Evolutionary conservation across 2,888 invertebrate genomes (phyloP), one percentile per base, ranked within the genome.

Genomic region (Caenorhabditis sp.): DNA sequence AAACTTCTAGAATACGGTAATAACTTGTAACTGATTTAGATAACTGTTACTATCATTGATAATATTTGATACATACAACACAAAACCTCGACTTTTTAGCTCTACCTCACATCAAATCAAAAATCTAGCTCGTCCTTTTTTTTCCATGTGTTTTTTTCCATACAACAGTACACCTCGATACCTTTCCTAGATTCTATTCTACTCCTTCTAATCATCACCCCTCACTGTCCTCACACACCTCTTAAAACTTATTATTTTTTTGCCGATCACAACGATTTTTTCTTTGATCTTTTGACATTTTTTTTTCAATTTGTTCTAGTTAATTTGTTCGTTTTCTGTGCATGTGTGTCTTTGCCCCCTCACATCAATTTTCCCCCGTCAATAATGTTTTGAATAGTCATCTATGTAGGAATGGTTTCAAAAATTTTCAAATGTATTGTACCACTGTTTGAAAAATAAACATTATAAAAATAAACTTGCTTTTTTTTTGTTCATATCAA

Each of bases 161-260:
- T 60, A 37, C 54, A 54, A 63, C 58, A 62, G 57, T 57, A 60
- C 58, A 31, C 49, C 62, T 54, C 27, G 21, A 27, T 60, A 43
- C 51, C 58, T 62, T 54, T 59, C 51, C 53, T 26, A 65, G 23
- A 62, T 58, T 36, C 31, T 65, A 57, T 57, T 58, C 62, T 31
- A 31, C 50, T 57, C 57, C 50, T 51, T 51, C 31, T 53, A 10
- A 14, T 43, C 8, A 17, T 43, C n/a, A 63, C 64, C 62, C 67
- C 64, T 62, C 37, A 23, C 51, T 23, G 24, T 10, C 31, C 57
- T 23, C 61, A 19, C 55, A 43, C 57, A 50, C 58, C 62, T 51
- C 58, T 43, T 24, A 57, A 19, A 24, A 36, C 55, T 24, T 49
- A 51, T 2, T 58, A 36, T 19, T 31, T 27, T 49, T 55, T 17